Conservation (phyloP, 1,140 invertebrate species). For the Pantala flavescens region DNA sequence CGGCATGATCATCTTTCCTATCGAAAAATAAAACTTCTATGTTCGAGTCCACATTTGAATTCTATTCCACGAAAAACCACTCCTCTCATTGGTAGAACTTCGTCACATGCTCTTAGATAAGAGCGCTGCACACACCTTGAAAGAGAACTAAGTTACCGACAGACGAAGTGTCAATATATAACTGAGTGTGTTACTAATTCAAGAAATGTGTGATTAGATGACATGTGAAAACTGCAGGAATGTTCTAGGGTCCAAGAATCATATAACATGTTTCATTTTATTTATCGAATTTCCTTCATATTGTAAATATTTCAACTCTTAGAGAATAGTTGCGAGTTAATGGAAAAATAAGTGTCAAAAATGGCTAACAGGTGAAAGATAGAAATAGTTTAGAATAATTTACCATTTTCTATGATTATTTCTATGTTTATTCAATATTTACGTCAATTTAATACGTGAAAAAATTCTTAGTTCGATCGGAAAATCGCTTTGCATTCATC, state of each 20-base stretch:
- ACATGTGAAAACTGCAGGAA: neutral
- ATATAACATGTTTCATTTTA: neutral
- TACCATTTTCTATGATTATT: no score
- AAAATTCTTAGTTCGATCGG: no score
- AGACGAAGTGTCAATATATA: slow-evolving; percentile 3
- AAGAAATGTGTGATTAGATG: neutral
- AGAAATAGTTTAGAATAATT: no score
- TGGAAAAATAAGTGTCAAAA: neutral
- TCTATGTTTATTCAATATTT: no score
- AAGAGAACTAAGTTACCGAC: neutral
- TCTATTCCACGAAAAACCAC: no score
- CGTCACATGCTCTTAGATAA: neutral
- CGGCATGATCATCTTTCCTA: no score
- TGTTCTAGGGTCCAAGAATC: neutral
- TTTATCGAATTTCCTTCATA: neutral
- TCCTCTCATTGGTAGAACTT: no score
- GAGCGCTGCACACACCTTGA: neutral
- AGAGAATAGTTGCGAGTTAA: neutral
- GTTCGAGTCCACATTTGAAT: no score
- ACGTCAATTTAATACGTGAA: no score
- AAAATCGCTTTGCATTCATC: no score
- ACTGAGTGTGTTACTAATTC: neutral
- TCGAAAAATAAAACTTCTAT: no score
- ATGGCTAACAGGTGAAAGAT: neutral
- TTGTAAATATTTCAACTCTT: neutral